phyloP scores from a whole-genome alignment of 2,797 vertebrate genomes.

The Emydoidea blandingii region DNA sequence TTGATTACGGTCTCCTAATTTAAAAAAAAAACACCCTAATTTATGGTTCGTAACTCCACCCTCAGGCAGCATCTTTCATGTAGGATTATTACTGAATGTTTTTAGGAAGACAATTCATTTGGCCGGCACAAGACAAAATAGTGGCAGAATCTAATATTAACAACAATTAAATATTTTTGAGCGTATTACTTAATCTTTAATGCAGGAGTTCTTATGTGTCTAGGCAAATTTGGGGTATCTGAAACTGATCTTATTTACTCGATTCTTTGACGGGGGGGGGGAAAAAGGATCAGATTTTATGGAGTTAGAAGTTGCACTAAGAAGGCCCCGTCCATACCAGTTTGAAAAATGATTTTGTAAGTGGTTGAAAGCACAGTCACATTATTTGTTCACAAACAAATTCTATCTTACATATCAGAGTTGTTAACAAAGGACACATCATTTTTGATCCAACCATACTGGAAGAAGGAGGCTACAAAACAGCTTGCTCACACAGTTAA shows the following conservation, averaged over 20 bases:
- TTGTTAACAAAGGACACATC: neutral
- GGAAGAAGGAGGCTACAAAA: neutral
- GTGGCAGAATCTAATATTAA: neutral
- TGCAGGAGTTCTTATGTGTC: neutral
- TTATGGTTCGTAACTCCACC: neutral
- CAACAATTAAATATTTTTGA: neutral
- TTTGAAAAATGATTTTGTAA: conserved; percentile 31
- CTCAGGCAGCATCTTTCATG: neutral
- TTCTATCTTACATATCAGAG: neutral
- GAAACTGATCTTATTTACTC: neutral
- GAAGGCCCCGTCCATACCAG: neutral
- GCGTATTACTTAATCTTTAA: neutral
- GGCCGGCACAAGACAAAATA: neutral
- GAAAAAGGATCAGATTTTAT: neutral
- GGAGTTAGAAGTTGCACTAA: neutral
- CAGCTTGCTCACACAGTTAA: neutral
- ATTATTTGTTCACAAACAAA: neutral
- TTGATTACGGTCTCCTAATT: neutral
- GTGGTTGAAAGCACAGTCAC: neutral
- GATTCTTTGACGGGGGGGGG: neutral
- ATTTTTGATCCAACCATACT: neutral
- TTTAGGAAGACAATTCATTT: neutral
- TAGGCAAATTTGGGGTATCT: neutral
- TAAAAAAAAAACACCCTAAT: neutral
- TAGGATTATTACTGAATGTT: neutral